phyloP scores from a whole-genome alignment of 1,140 invertebrate genomes.

The Eciton burchellii region DNA sequence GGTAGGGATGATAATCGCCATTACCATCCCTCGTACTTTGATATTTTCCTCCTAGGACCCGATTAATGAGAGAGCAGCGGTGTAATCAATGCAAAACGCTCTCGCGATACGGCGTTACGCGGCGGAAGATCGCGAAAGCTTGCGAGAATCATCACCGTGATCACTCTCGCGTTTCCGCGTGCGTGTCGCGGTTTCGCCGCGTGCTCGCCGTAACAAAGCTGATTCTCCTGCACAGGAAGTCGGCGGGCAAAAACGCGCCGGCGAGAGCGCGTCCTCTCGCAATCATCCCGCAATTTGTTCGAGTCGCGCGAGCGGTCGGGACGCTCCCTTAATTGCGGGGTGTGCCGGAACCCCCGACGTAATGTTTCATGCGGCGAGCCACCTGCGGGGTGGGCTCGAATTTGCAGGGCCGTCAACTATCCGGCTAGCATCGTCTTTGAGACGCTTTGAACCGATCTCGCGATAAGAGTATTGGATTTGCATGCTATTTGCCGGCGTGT shows the following conservation, averaged over 20 bases:
- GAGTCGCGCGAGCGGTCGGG: conserved; percentile 19
- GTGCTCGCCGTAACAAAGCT: conserved; percentile 14
- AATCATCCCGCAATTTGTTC: conserved; percentile 50
- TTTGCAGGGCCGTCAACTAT: conserved; percentile 49
- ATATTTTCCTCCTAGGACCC: neutral
- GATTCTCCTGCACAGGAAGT: conserved; percentile 37
- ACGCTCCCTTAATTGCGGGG: conserved; percentile 54
- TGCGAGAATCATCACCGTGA: too few species aligned
- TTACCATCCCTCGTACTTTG: conserved; percentile 22
- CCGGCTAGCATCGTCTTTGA: conserved; percentile 61
- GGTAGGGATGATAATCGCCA: too few species aligned
- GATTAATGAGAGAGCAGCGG: neutral
- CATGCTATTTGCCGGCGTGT: conserved; percentile 66
- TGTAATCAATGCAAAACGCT: neutral
- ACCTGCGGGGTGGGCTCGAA: conserved; percentile 48
- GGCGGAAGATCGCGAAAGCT: neutral
- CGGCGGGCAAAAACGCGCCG: neutral
- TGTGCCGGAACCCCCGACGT: conserved; percentile 32
- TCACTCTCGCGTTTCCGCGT: neutral
- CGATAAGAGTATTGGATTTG: conserved; percentile 69
- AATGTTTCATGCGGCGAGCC: conserved; percentile 51
- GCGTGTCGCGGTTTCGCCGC: neutral
- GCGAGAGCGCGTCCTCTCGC: conserved; percentile 22
- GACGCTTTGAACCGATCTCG: conserved; percentile 62
- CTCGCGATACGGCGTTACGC: conserved; percentile 7